Evolutionary conservation across 2,888 invertebrate genomes (phyloP).

Genomic region (Diplolepis rosae): DNA sequence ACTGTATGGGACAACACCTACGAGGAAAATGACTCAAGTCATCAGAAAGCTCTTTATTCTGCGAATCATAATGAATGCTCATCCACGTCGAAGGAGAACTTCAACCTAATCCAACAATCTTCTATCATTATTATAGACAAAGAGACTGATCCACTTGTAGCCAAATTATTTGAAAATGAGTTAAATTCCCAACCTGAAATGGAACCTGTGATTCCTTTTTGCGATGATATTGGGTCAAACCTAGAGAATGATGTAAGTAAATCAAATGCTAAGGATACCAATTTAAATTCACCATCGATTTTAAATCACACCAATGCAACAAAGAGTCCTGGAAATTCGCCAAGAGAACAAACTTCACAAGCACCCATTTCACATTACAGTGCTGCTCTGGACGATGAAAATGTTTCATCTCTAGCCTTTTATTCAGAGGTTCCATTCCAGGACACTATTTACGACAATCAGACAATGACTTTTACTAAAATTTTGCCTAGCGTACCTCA

Average conservation of each 20-base stretch:
- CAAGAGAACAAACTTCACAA: not conserved
- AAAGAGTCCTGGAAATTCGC: not conserved
- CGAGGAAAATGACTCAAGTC: constrained; percentile 64
- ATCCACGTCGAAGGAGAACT: not conserved
- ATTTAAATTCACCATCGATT: not conserved
- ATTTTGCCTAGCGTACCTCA: constrained; percentile 32
- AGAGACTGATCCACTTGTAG: not conserved
- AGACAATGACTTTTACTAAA: constrained; percentile 22
- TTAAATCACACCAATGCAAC: not conserved
- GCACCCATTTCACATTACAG: not conserved
- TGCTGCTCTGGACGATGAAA: not conserved
- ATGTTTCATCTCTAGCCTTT: not conserved
- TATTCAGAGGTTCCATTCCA: not conserved
- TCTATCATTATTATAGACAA: not conserved
- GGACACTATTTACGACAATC: not conserved
- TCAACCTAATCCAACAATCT: not conserved
- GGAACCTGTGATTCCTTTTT: not conserved
- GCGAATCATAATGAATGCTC: constrained; percentile 10
- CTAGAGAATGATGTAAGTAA: not conserved
- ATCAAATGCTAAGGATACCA: not conserved
- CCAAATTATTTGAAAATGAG: not conserved
- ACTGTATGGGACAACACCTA: constrained; percentile 67
- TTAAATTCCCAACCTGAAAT: not conserved
- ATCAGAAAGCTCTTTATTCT: not conserved
- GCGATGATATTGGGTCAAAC: not conserved